Evolutionary conservation across 2,797 vertebrate species (phyloP).

Genomic region (Tauraco hartlaubi): DNA sequence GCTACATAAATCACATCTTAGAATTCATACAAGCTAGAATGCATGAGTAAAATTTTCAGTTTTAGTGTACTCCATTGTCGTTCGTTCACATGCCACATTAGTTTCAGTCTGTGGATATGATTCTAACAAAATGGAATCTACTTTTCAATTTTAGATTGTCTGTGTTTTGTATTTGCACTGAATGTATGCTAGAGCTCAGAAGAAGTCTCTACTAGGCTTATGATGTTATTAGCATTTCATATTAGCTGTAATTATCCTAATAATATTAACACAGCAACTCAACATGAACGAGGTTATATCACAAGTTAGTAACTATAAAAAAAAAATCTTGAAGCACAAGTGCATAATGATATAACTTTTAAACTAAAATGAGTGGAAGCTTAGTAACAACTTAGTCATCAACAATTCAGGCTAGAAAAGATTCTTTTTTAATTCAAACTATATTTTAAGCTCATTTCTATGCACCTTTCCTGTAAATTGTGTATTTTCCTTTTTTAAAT

Average conservation of each 20-base stretch:
- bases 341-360: not conserved
- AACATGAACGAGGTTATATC: constrained; percentile 8
- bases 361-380: not conserved
- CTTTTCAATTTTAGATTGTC: constrained; percentile 18
- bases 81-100: not conserved
- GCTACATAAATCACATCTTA: not conserved
- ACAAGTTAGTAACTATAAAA: not conserved
- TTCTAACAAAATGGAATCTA: not conserved
- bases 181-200: not conserved
- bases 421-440: not conserved
- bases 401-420: not conserved
- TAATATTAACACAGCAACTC: not conserved
- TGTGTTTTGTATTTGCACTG: constrained; percentile 14
- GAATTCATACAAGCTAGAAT: not conserved
- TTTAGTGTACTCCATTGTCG: not conserved
- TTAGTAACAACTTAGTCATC: not conserved
- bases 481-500: not conserved
- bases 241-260: not conserved
- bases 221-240: not conserved
- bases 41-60: not conserved
- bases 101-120: not conserved
- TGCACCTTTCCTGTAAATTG: not conserved
- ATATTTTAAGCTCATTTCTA: not conserved
- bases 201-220: not conserved
- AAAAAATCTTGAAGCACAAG: not conserved